Conservation (phyloP, 1,140 invertebrate genomes). For the Pseudoatta argentina region DNA sequence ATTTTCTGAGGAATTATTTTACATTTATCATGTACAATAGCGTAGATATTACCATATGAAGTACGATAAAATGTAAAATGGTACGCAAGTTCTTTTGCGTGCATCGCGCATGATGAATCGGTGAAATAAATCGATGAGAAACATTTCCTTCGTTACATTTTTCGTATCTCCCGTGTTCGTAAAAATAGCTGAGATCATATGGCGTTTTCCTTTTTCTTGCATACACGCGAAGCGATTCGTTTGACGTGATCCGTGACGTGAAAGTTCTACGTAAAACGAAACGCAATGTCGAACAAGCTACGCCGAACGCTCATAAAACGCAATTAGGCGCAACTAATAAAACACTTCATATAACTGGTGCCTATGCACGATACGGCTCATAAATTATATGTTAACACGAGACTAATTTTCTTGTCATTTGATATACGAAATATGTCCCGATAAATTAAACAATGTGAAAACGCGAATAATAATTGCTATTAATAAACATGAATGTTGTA, state of each 20-base stretch:
- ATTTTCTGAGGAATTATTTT: conserved; percentile 14
- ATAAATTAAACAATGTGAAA: not conserved
- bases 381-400: conserved; percentile 32
- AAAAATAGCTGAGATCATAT: conserved; percentile 2
- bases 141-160: not conserved
- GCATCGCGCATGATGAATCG: conserved; percentile 3
- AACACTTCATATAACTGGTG: not conserved
- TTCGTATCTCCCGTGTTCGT: not conserved
- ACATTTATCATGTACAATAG: not conserved
- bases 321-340: conserved; percentile 32
- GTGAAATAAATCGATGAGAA: conserved; percentile 14
- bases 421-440: not conserved
- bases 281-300: not conserved
- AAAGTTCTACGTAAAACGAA: not conserved
- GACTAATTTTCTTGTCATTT: conserved; percentile 14
- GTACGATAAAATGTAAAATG: conserved; percentile 4
- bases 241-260: not conserved
- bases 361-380: not conserved
- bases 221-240: not conserved
- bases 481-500: not conserved
- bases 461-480: not conserved
- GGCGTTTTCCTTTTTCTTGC: not conserved
- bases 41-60: not conserved
- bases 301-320: conserved; percentile 21
- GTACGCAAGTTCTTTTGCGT: conserved; percentile 2